A percentile compares a stretch with the other conserved stretches of the same genome.
Evolutionary conservation across 2,888 invertebrate genomes (phyloP).

Genomic region (Agrochola macilenta): DNA sequence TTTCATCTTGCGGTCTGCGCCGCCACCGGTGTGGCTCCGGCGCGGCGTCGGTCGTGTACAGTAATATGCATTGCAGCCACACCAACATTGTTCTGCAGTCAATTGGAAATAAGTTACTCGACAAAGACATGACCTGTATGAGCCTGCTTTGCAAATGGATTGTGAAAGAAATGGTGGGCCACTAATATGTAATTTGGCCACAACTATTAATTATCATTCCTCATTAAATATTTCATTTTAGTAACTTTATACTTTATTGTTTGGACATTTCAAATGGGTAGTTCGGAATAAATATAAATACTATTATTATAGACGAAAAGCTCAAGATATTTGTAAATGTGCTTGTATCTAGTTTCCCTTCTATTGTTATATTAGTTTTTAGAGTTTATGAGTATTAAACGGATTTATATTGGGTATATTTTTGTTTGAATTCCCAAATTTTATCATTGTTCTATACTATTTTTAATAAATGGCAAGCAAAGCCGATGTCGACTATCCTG

Average conservation of each 20-base stretch:
- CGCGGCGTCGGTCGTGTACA: too few species aligned
- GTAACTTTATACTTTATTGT: not conserved
- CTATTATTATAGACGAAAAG: not conserved
- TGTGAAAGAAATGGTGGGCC: not conserved
- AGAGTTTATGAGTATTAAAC: slow-evolving; percentile 28
- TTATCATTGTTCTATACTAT: too few species aligned
- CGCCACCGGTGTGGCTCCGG: too few species aligned
- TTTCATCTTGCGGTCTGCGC: too few species aligned
- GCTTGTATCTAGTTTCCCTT: not conserved
- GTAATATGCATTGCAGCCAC: not conserved
- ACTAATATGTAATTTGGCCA: not conserved
- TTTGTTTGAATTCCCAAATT: slow-evolving; percentile 3
- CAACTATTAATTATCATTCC: not conserved
- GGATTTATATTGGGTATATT: slow-evolving; percentile 11
- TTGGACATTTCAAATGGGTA: not conserved
- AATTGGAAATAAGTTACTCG: not conserved
- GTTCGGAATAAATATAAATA: not conserved
- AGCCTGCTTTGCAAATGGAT: not conserved
- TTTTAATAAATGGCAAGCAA: too few species aligned
- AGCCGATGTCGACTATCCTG: too few species aligned
- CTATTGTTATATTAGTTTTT: slow-evolving; percentile 13
- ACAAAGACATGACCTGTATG: not conserved
- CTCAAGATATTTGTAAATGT: slow-evolving; percentile 21
- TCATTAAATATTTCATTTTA: not conserved
- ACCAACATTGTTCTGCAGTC: not conserved